Percentiles rank a stretch among this genome's conserved stretches.
phyloP scores from a whole-genome alignment of 2,888 invertebrate species.

The Cerceris ruficornis region DNA sequence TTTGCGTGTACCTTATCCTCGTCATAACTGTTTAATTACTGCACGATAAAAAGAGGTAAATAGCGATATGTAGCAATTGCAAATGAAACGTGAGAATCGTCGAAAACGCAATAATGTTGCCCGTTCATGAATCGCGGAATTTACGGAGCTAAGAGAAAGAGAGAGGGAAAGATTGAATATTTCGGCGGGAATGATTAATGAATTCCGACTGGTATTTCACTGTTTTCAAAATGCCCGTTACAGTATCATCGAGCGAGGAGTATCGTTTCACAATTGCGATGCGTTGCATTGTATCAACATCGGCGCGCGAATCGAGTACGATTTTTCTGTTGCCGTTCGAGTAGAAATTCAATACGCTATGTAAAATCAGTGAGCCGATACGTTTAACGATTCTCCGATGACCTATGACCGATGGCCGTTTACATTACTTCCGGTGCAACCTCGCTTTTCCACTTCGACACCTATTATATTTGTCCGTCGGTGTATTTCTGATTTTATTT shows the following conservation, averaged over 20 bases:
- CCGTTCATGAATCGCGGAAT: no score
- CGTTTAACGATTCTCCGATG: constrained; percentile 15
- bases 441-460: background rate
- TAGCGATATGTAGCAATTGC: no score
- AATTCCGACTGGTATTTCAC: background rate
- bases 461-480: background rate
- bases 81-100: no score
- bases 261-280: constrained; percentile 17
- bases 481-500: background rate
- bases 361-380: constrained; percentile 6
- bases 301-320: background rate
- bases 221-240: background rate
- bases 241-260: background rate
- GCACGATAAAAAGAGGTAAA: no score
- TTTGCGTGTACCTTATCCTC: no score
- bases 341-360: constrained; percentile 24
- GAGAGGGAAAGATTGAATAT: background rate
- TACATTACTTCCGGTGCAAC: background rate
- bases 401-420: constrained; percentile 3
- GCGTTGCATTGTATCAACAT: background rate
- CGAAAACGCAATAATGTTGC: no score
- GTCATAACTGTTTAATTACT: no score
- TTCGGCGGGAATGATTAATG: background rate
- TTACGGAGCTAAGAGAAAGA: background rate
- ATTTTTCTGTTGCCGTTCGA: background rate